Percentiles rank a stretch among this genome's conserved stretches.
These are phyloP conservation scores for Agrochola lychnidis DNA, from an alignment of 2,888 invertebrate species.

Conservation along the genomic window DNA sequence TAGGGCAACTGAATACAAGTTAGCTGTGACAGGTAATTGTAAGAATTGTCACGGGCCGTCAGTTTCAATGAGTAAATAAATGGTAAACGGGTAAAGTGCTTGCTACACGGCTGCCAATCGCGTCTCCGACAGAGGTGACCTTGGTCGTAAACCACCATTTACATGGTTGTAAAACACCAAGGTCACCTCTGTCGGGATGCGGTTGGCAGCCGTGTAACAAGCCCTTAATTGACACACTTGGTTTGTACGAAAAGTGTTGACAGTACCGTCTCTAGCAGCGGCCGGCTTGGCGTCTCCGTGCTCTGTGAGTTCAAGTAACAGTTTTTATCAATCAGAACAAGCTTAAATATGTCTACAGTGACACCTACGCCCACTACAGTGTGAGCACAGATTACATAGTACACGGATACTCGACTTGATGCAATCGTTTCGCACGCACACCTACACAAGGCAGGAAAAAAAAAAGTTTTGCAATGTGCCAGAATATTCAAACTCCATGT, in stretches of 20 bases:
- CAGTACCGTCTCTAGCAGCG: background rate
- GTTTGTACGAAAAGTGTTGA: background rate
- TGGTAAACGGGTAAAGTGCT: too few species aligned
- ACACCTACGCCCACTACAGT: constrained; percentile 52
- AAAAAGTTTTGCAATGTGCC: background rate
- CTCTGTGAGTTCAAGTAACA: constrained; percentile 7
- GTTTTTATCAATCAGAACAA: constrained; percentile 18
- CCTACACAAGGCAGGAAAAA: background rate
- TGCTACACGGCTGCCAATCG: too few species aligned
- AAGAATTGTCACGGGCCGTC: too few species aligned
- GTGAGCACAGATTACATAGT: constrained; percentile 19
- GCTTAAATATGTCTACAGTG: constrained; percentile 39
- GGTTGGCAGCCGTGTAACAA: too few species aligned
- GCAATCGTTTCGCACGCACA: background rate
- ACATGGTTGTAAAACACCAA: too few species aligned
- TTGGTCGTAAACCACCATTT: too few species aligned
- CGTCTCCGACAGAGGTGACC: too few species aligned
- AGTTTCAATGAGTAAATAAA: background rate
- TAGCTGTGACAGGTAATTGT: background rate
- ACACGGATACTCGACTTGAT: constrained; percentile 22
- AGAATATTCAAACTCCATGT: background rate
- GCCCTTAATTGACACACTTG: too few species aligned
- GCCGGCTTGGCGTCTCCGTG: background rate
- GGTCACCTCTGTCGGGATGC: too few species aligned
- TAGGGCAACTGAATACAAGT: background rate